These are phyloP conservation scores for Cynoglossus semilaevis DNA, from an alignment of 2,113 vertebrate species.

Conservation along the genomic window DNA sequence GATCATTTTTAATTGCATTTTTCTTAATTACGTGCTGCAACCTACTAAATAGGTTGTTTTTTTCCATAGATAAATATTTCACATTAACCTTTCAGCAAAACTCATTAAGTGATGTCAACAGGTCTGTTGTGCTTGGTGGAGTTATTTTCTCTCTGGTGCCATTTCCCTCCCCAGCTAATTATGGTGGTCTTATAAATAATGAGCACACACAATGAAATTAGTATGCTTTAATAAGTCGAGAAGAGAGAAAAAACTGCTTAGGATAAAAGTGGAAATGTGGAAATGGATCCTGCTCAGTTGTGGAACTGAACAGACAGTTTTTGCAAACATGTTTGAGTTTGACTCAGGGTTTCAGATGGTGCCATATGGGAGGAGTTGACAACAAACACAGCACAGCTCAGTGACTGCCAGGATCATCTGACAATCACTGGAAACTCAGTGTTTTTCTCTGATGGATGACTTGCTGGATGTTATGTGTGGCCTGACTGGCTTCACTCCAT, in stretches of 20 bases:
- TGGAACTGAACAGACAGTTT: slow-evolving; percentile 9
- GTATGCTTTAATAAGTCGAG: slow-evolving; percentile 45
- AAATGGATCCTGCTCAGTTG: slow-evolving; percentile 4
- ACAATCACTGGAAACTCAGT: slow-evolving; percentile 28
- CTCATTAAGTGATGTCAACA: not conserved
- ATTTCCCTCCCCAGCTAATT: not conserved
- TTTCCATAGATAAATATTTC: not conserved
- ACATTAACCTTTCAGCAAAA: not conserved
- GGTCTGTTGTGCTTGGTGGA: not conserved
- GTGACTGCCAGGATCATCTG: slow-evolving; percentile 14
- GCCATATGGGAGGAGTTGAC: slow-evolving; percentile 26
- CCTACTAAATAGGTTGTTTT: too few relatives aligned
- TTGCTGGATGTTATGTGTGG: slow-evolving; percentile 28
- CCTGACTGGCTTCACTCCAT: slow-evolving; percentile 16
- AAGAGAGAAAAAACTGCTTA: slow-evolving; percentile 21
- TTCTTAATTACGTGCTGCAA: too few relatives aligned
- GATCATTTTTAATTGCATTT: too few relatives aligned
- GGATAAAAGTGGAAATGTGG: slow-evolving; percentile 20
- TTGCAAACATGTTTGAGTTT: slow-evolving; percentile 24
- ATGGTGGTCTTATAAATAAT: slow-evolving; percentile 24
- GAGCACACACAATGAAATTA: slow-evolving; percentile 19
- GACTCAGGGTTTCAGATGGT: slow-evolving; percentile 7
- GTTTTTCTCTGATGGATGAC: slow-evolving; percentile 31
- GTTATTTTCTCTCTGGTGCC: not conserved
- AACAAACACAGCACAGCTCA: slow-evolving; percentile 16